A percentile compares a stretch with the other conserved stretches of the same genome.
Conservation (phyloP, 2,797 vertebrate species). For the Poeciliopsis turneri region DNA sequence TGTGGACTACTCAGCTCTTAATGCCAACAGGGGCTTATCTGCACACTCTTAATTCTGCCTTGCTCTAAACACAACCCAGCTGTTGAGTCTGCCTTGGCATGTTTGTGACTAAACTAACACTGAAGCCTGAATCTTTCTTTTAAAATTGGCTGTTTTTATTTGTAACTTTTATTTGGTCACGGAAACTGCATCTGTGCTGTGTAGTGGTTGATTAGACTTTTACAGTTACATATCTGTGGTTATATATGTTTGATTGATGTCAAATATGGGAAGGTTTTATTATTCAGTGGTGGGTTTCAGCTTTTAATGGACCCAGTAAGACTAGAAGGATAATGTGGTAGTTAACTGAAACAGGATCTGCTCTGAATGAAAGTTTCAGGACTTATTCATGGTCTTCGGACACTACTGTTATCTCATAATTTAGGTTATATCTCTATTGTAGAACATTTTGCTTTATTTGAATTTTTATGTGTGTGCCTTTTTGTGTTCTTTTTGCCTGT, state of each 20-base stretch:
- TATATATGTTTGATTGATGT: slow-evolving; percentile 18
- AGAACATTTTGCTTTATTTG: neutral
- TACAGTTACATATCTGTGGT: slow-evolving; percentile 6
- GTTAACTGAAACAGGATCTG: slow-evolving; percentile 7
- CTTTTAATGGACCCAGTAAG: slow-evolving; percentile 1
- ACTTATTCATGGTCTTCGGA: neutral
- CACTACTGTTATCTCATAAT: neutral
- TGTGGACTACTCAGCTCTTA: slow-evolving; percentile 51
- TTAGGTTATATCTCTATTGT: neutral
- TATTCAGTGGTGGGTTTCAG: neutral
- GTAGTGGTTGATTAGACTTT: slow-evolving; percentile 24
- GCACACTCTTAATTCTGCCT: slow-evolving; percentile 67
- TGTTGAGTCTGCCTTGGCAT: slow-evolving; percentile 35
- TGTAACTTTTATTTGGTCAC: neutral
- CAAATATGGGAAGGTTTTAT: slow-evolving; percentile 1
- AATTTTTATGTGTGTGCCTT: neutral
- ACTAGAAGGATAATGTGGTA: neutral
- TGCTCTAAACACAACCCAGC: slow-evolving; percentile 54
- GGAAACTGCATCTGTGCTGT: neutral
- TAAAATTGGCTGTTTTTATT: neutral
- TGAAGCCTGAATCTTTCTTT: neutral
- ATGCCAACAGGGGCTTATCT: slow-evolving; percentile 70
- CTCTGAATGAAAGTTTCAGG: slow-evolving; percentile 10
- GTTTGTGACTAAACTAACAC: slow-evolving; percentile 22
- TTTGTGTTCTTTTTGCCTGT: neutral